phyloP scores from a whole-genome alignment of 2,113 vertebrate genomes.

The Tinamus guttatus region DNA sequence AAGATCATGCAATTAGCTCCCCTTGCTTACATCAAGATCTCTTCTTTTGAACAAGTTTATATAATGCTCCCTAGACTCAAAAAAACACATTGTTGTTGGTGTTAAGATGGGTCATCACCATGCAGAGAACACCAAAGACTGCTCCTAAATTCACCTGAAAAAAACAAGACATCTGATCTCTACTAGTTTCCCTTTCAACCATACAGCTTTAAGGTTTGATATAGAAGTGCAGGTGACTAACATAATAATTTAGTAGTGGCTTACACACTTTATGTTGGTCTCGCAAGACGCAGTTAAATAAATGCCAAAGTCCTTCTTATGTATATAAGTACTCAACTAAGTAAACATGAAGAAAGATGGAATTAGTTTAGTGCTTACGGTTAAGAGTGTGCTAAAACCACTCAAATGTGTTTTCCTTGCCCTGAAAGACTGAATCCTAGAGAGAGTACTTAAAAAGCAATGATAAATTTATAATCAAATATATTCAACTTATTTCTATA shows the following conservation, averaged over 20 bases:
- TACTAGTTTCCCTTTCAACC: neutral
- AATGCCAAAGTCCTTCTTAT: neutral
- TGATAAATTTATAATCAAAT: neutral
- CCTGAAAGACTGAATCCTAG: neutral
- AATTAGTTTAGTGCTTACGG: neutral
- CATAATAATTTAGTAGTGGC: neutral
- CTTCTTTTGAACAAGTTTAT: neutral
- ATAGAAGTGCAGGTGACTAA: neutral
- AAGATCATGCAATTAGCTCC: neutral
- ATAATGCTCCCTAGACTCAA: neutral
- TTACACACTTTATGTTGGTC: neutral
- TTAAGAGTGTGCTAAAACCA: neutral
- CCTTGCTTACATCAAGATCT: neutral
- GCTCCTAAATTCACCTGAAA: neutral
- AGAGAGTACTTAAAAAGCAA: neutral
- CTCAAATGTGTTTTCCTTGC: neutral
- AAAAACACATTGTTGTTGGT: neutral
- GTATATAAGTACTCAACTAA: neutral
- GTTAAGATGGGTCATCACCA: neutral
- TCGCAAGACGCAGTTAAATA: neutral
- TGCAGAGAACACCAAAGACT: neutral
- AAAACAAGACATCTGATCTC: neutral
- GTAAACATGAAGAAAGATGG: neutral
- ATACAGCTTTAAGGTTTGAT: neutral
- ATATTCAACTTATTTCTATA: neutral